These are phyloP conservation scores for Miniopterus natalensis DNA, from an alignment of 2,113 vertebrate species.

Conservation along the genomic window DNA sequence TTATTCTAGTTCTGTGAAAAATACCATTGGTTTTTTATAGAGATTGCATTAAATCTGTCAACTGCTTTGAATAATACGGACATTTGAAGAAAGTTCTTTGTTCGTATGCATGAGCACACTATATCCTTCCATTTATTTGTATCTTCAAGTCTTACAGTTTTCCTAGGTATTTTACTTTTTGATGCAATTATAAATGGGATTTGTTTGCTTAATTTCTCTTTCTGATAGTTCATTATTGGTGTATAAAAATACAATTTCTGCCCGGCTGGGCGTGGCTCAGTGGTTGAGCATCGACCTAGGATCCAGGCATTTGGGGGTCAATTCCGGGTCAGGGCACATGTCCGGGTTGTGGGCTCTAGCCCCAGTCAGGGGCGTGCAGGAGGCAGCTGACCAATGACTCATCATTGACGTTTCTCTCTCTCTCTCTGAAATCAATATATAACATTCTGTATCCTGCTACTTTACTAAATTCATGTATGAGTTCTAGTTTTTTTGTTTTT, in stretches of 20 bases:
- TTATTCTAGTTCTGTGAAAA: background rate
- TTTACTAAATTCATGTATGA: background rate
- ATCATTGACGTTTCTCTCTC: too few species aligned
- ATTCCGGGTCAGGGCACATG: too few species aligned
- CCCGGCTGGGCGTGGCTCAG: too few species aligned
- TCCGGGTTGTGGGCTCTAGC: too few species aligned
- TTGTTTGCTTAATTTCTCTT: background rate
- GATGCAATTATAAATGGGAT: background rate
- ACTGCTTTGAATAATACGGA: background rate
- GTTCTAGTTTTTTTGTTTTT: background rate
- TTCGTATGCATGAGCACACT: background rate
- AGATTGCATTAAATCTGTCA: background rate
- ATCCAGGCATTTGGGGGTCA: too few species aligned
- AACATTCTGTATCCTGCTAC: background rate
- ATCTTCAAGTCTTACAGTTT: background rate
- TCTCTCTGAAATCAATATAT: too few species aligned
- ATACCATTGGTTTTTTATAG: background rate
- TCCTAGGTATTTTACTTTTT: background rate
- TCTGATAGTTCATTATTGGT: background rate
- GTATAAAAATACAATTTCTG: background rate
- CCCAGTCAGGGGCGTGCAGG: too few species aligned
- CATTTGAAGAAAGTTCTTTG: background rate
- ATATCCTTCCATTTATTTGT: background rate
- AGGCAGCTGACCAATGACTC: too few species aligned
- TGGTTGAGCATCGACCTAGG: too few species aligned